phyloP scores from a whole-genome alignment of 2,888 invertebrate genomes.

The Melanostoma scalare region DNA sequence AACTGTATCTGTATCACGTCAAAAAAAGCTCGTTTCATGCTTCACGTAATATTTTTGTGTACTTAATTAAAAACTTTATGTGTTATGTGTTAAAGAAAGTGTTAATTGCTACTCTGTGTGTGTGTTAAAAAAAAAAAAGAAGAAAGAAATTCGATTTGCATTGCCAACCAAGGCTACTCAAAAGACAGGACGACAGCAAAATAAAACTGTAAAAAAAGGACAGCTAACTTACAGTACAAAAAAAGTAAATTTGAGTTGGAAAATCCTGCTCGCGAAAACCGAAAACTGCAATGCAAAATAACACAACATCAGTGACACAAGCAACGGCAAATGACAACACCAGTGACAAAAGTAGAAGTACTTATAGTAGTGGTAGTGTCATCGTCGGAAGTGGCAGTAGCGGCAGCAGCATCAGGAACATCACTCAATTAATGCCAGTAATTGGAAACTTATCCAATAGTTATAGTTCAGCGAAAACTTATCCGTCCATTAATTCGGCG shows the following conservation, averaged over 20 bases:
- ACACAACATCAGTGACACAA: conserved; percentile 68
- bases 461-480: conserved; percentile 81
- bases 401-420: conserved; percentile 74
- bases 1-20: conserved; percentile 35
- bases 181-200: conserved; percentile 71
- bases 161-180: conserved; percentile 43
- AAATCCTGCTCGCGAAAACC: conserved; percentile 8
- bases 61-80: conserved; percentile 67
- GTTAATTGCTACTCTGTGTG: conserved; percentile 68
- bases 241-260: conserved; percentile 28
- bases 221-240: background rate
- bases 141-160: conserved; percentile 55
- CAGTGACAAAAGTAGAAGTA: conserved; percentile 51
- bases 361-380: conserved; percentile 48
- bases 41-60: conserved; percentile 70
- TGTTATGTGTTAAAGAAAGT: conserved; percentile 72
- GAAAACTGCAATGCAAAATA: conserved; percentile 71
- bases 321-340: conserved; percentile 66
- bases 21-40: conserved; percentile 58
- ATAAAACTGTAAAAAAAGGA: conserved; percentile 37
- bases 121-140: conserved; percentile 43
- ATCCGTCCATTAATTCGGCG: conserved; percentile 91
- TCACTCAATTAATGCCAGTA: conserved; percentile 81
- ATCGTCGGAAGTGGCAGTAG: conserved; percentile 70
- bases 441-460: conserved; percentile 81